Conservation (phyloP, 37 sponge, comb jelly and placozoan genomes). For the Chondrilla cf. caribensis region DNA sequence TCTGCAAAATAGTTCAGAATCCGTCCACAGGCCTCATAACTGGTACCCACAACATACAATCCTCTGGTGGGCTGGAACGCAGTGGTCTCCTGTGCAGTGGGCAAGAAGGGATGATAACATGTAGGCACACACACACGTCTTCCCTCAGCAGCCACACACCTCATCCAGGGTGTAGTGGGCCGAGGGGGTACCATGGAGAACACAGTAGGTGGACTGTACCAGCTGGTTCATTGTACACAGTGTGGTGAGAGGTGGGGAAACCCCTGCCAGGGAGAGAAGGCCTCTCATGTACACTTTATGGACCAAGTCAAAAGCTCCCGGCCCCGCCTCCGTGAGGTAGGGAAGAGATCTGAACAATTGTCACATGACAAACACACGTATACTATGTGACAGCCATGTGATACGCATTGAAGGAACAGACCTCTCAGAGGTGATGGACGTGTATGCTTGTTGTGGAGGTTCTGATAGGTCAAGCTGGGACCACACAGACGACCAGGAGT, state of each 20-base stretch:
- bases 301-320: slow-evolving; percentile 14
- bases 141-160: neutral
- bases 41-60: slow-evolving; percentile 57
- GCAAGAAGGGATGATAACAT: neutral
- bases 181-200: slow-evolving; percentile 2
- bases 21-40: slow-evolving; percentile 38
- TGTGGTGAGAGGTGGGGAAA: neutral
- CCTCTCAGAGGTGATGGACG: too few relatives aligned
- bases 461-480: neutral
- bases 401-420: too few relatives aligned
- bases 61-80: slow-evolving; percentile 47
- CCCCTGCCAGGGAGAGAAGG: neutral
- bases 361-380: neutral
- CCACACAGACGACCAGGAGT: neutral
- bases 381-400: neutral
- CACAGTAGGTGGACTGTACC: neutral
- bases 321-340: slow-evolving; percentile 29
- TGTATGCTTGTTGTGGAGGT: too few relatives aligned
- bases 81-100: neutral
- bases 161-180: neutral
- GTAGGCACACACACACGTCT: neutral
- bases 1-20: slow-evolving; percentile 52
- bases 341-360: neutral
- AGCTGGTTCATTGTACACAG: neutral
- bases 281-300: neutral